Evolutionary conservation across 2,888 invertebrate genomes (phyloP).

Genomic region (Cantharis rustica): DNA sequence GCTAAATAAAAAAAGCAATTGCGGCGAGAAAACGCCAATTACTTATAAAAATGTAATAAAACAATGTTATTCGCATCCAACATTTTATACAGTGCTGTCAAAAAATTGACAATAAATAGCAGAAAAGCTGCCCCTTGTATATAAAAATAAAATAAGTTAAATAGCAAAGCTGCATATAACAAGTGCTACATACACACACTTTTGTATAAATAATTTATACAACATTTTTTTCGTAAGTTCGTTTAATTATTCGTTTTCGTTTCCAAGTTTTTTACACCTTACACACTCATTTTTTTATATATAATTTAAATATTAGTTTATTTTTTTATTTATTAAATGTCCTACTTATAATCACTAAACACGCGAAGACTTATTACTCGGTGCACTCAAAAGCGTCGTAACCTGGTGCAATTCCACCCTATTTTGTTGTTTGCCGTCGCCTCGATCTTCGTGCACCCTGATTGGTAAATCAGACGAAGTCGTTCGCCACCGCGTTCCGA

Average conservation of each 20-base stretch:
- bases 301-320: slow-evolving; percentile 40
- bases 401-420: slow-evolving; percentile 47
- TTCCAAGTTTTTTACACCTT: slow-evolving; percentile 37
- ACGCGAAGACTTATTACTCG: slow-evolving; percentile 27
- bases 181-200: slow-evolving; percentile 47
- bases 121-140: slow-evolving; percentile 40
- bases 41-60: slow-evolving; percentile 41
- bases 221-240: slow-evolving; percentile 37
- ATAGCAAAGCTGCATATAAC: slow-evolving; percentile 54
- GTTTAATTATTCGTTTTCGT: slow-evolving; percentile 37
- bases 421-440: slow-evolving; percentile 35
- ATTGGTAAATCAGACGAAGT: slow-evolving; percentile 38
- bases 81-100: slow-evolving; percentile 44
- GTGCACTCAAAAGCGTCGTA: slow-evolving; percentile 41
- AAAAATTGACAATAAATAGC: slow-evolving; percentile 46
- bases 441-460: slow-evolving; percentile 36
- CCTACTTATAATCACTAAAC: slow-evolving; percentile 27
- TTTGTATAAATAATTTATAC: slow-evolving; percentile 43
- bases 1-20: slow-evolving; percentile 3
- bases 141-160: slow-evolving; percentile 48
- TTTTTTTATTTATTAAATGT: slow-evolving; percentile 5
- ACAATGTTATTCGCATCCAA: slow-evolving; percentile 45
- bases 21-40: slow-evolving; percentile 29
- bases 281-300: slow-evolving; percentile 6
- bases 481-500: slow-evolving; percentile 51